Evolutionary conservation across 2,888 invertebrate species (phyloP).

Genomic region (Mythimna impura): DNA sequence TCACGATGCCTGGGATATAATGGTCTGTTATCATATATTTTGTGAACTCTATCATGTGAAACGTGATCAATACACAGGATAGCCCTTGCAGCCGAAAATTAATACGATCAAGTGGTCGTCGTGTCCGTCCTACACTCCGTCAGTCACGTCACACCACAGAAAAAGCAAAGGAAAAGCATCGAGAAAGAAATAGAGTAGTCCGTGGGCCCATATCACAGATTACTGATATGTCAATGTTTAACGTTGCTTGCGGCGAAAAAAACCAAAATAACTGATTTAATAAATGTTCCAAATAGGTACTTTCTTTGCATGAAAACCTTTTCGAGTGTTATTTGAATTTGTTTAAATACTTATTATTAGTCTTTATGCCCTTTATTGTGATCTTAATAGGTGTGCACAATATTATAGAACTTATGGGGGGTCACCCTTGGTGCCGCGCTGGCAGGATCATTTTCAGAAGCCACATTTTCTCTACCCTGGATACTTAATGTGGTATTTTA

Average conservation of each 20-base stretch:
- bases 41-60: conserved; percentile 89
- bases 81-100: conserved; percentile 77
- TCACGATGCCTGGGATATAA: conserved; percentile 83
- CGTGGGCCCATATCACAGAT: not conserved
- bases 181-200: conserved; percentile 39
- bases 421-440: too few species aligned
- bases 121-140: conserved; percentile 75
- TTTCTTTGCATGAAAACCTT: not conserved
- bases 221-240: not conserved
- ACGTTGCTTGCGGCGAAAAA: not conserved
- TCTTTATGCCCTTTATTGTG: too few species aligned
- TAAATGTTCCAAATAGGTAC: not conserved
- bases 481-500: too few species aligned
- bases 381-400: too few species aligned
- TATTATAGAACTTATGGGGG: too few species aligned
- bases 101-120: conserved; percentile 80
- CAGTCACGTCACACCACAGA: conserved; percentile 62
- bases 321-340: too few species aligned
- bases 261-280: not conserved
- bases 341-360: too few species aligned
- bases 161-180: conserved; percentile 44
- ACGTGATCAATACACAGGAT: conserved; percentile 81
- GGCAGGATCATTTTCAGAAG: too few species aligned
- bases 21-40: conserved; percentile 81
- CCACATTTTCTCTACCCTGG: too few species aligned